phyloP scores from a whole-genome alignment of 2,888 invertebrate genomes.

The Nemotelus nigrinus region DNA sequence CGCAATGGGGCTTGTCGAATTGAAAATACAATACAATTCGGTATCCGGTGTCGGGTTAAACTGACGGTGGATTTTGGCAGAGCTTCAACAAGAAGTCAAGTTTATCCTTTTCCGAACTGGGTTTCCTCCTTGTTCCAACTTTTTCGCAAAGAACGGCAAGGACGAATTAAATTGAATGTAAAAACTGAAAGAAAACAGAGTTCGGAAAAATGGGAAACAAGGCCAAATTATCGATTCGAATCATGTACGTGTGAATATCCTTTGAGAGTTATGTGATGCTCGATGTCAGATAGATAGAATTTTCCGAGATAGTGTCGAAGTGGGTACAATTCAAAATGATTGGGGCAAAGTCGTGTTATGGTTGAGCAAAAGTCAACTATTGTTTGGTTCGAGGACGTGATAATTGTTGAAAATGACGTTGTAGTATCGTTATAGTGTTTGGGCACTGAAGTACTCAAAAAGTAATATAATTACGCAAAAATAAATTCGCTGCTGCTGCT shows the following conservation, averaged over 20 bases:
- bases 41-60: not conserved
- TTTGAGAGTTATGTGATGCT: slow-evolving; percentile 10
- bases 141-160: not conserved
- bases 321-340: not conserved
- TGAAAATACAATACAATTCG: not conserved
- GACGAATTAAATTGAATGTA: slow-evolving; percentile 35
- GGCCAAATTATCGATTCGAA: slow-evolving; percentile 25
- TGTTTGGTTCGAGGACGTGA: slow-evolving; percentile 8
- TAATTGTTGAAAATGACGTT: not conserved
- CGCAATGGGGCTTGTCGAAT: slow-evolving; percentile 24
- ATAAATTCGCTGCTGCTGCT: too few species aligned
- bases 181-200: not conserved
- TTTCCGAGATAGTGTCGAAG: not conserved
- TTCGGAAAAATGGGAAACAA: not conserved
- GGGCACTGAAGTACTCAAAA: too few species aligned
- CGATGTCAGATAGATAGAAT: not conserved
- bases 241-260: slow-evolving; percentile 20
- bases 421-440: too few species aligned
- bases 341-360: slow-evolving; percentile 3
- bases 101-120: not conserved
- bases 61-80: not conserved
- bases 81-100: not conserved
- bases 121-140: not conserved
- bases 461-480: too few species aligned
- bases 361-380: slow-evolving; percentile 13